Percentiles rank a stretch among this genome's conserved stretches.
Conservation (phyloP, 2,888 invertebrate species). For the Ferrisia virgata region DNA sequence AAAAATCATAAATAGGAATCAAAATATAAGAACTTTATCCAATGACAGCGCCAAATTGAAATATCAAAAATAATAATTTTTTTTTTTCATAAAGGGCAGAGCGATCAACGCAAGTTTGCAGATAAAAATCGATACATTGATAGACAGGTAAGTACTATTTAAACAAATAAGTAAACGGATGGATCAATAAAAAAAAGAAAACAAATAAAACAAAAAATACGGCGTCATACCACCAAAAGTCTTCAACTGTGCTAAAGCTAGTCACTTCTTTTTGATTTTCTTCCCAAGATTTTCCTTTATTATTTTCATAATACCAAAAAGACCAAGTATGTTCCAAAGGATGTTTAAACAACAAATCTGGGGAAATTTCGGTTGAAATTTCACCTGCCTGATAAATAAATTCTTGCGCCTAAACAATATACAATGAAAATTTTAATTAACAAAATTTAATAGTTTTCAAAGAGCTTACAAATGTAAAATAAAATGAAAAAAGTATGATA, state of each 20-base stretch:
- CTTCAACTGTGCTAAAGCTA: slow-evolving; percentile 95
- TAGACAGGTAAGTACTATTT: background rate
- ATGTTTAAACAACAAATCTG: slow-evolving; percentile 63
- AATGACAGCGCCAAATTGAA: background rate
- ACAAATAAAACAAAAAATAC: slow-evolving; percentile 18
- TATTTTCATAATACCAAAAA: slow-evolving; percentile 95
- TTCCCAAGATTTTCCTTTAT: slow-evolving; percentile 87
- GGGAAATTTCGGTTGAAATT: slow-evolving; percentile 39
- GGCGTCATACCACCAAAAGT: slow-evolving; percentile 87
- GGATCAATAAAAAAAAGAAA: background rate
- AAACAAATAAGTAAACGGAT: background rate
- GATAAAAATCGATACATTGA: background rate
- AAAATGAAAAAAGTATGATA: background rate
- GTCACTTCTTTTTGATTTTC: slow-evolving; percentile 91
- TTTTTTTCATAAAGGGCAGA: background rate
- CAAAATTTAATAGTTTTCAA: slow-evolving; percentile 12
- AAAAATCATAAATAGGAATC: no score
- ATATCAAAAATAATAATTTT: no score
- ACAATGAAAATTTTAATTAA: slow-evolving; percentile 9
- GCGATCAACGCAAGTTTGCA: background rate
- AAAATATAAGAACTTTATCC: no score
- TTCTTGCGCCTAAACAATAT: slow-evolving; percentile 40
- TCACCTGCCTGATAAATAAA: slow-evolving; percentile 17
- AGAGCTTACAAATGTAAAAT: background rate
- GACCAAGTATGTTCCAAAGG: slow-evolving; percentile 95